Evolutionary conservation across 30 jellyfish, hydroid and myxozoan genomes (phyloP), one percentile per base, ranked within the genome.

Genomic region (Turritopsis rubra): DNA sequence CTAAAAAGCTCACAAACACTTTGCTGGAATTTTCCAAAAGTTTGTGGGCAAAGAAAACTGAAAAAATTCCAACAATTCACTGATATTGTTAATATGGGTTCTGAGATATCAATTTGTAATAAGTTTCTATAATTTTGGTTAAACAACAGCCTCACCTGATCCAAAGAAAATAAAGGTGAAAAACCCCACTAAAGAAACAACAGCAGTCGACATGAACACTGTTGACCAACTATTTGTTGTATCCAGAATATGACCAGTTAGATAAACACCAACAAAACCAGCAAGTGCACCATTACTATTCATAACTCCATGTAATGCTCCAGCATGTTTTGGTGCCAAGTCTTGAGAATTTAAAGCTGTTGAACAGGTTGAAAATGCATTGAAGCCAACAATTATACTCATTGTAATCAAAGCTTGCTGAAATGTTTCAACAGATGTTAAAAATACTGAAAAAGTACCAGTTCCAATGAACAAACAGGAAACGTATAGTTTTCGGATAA

Each of bases 291-390:
- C 96, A 81, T 79, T 75, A n/a, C 90, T 82, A 60, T 92, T 92
- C 92, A 85, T 86, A 16, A 92, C 89, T 16, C 98, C 98, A 84
- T 87, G 85, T 26, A 92, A 83, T 20, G 96, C 94, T 4, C 98
- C 98, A 7, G 98, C 96, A 84, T 82, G 86, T 28, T 85, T 82
- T 75, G 98, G 98, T 19, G 98, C 94, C 30, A 92, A 79, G 65
- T 92, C 98, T 85, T 92, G 98, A 31, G 98, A 71, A 77, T 92
- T 92, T 31, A 86, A 92, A 21, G 93, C 84, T 5, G 95, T 91
- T 20, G 96, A 95, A 22, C 85, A 88, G 78, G 91, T 85, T 21
- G 89, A 27, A 88, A 92, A 92, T 66, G 98, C 90, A 89, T 86
- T 87, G 19, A 87, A 28, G 26, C 98, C 98, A 19, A 92, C 81